Evolutionary conservation across 2,113 vertebrate genomes (phyloP), one percentile per base, ranked within the genome.

Genomic region (Emydocephalus ijimae): DNA sequence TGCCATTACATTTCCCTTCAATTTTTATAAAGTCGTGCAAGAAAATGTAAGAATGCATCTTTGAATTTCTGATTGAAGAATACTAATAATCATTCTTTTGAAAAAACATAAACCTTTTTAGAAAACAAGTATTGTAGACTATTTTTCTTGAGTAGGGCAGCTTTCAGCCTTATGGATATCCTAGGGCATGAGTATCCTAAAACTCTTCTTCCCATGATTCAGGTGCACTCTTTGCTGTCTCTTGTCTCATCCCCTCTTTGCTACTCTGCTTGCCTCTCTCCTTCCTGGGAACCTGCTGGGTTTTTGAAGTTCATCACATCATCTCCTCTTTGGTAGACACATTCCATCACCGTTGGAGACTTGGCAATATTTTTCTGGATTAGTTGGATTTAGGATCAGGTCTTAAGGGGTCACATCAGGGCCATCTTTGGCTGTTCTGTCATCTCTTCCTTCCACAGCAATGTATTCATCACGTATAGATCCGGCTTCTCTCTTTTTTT

Each of bases 1-100:
- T 89, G 94, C 61, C 59, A 94, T 87, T 93, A 39, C n/a, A 94
- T 91, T 12, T 14, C 52, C 64, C 61, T 20, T 54, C 50, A 24
- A 52, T 24, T 14, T 95, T 94, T 87, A 87, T 88, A 50, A 18
- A 81, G 18, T 87, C 21, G 23, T 7, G 61, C 57, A 92, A 57
- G 69, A 93, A 39, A 59, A 18, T 89, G n/a, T 45, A 86, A 39
- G 8, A 57, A 57, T 87, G 5, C 21, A 90, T 39, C 74, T 24
- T 89, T 52, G 52, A 39, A 10, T 89, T 92, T 89, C 48, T 43
- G 45, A 86, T 14, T 5, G 56, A n/a, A 59, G 12, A 85, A 34
- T 12, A 69, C 14, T 54, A 87, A n/a, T 26, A 4, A 81, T 34
- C 8, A 21, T 43, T 11, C 48, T 24, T 18, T 56, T 15, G 5